Conservation (phyloP, 37 sponge, comb jelly and placozoan species). For the Oscarella lobularis region DNA sequence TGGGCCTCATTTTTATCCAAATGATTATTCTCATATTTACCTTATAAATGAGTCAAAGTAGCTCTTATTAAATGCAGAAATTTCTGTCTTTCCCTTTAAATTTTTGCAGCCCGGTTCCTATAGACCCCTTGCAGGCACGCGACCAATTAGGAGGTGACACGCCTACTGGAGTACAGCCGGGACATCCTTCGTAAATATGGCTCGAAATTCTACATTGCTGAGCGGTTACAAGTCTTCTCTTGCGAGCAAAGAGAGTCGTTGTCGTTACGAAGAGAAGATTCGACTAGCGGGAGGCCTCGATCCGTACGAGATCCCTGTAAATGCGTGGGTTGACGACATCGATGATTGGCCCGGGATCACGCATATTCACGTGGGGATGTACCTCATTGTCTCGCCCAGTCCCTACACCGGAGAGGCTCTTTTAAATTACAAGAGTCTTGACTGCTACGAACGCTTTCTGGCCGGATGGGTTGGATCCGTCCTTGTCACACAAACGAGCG, state of each 20-base stretch:
- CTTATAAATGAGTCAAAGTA: no score
- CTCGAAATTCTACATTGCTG: no score
- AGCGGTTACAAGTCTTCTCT: constrained; percentile 7
- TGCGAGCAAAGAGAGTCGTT: background rate
- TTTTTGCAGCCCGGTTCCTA: background rate
- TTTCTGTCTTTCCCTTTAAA: no score
- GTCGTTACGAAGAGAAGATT: constrained; percentile 22
- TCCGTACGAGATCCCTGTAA: constrained; percentile 23
- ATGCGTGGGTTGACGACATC: constrained; percentile 20
- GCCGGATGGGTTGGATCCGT: constrained; percentile 46
- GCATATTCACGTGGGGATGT: constrained; percentile 13
- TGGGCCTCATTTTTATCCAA: no score
- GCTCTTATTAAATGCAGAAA: no score
- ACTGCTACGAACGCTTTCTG: constrained; percentile 32
- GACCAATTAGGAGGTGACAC: background rate
- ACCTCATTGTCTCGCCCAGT: constrained; percentile 9
- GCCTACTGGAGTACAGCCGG: background rate
- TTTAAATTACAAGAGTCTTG: constrained; percentile 45
- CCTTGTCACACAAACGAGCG: background rate
- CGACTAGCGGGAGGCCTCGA: constrained; percentile 20
- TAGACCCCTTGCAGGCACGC: background rate
- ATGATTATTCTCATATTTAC: no score
- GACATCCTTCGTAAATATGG: background rate
- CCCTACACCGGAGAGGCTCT: constrained; percentile 43
- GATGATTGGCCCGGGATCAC: constrained; percentile 34